Percentiles rank a stretch among this genome's conserved stretches.
Conservation (phyloP, 2,888 invertebrate species). For the Drosophila prolongata region DNA sequence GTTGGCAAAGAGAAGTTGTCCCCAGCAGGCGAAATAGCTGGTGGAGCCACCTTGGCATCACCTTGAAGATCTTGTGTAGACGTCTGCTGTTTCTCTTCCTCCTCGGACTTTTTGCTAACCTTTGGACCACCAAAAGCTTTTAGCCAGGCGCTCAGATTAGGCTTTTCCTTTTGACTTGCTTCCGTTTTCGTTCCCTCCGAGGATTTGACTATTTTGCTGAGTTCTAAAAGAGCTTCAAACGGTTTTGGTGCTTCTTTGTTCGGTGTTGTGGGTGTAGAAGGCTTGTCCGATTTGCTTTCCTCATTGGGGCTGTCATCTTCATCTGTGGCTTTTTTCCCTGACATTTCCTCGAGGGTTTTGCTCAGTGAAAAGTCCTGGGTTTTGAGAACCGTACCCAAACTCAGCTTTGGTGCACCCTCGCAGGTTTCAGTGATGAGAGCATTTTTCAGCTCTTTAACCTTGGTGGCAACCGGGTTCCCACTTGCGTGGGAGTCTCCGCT, state of each 20-base stretch:
- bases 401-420: slow-evolving; percentile 91
- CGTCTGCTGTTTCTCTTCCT: slow-evolving; percentile 84
- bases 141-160: slow-evolving; percentile 96
- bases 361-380: slow-evolving; percentile 88
- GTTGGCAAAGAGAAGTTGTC: slow-evolving; percentile 82
- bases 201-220: slow-evolving; percentile 49
- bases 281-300: slow-evolving; percentile 34
- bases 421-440: slow-evolving; percentile 87
- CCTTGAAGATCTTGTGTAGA: slow-evolving; percentile 40
- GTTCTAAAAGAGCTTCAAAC: slow-evolving; percentile 64
- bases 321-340: slow-evolving; percentile 61
- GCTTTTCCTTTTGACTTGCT: slow-evolving; percentile 82
- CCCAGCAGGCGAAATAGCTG: slow-evolving; percentile 72
- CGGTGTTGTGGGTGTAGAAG: slow-evolving; percentile 18
- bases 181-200: slow-evolving; percentile 16
- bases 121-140: slow-evolving; percentile 96
- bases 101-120: slow-evolving; percentile 87
- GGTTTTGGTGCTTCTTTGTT: slow-evolving; percentile 52
- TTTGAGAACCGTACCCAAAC: slow-evolving; percentile 92
- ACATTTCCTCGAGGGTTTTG: slow-evolving; percentile 86
- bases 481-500: slow-evolving; percentile 70
- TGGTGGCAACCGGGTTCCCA: slow-evolving; percentile 81
- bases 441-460: slow-evolving; percentile 87
- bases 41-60: slow-evolving; percentile 49
- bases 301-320: slow-evolving; percentile 53